Conservation (phyloP, 2,888 invertebrate species). For the Tuberolachnus salignus region DNA sequence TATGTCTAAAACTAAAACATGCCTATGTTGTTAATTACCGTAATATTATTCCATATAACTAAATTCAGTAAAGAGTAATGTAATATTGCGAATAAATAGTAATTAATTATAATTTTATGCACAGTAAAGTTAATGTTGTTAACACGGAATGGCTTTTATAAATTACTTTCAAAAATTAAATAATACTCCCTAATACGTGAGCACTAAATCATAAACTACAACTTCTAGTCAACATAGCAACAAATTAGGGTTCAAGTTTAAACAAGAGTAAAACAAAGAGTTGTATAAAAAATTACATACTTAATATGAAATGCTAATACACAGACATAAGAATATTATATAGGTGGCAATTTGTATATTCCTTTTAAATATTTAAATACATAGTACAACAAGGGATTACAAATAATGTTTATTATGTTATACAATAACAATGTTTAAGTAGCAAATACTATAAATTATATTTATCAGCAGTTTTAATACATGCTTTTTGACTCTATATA, state of each 20-base stretch:
- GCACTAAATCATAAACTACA: background rate
- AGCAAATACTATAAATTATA: too few species aligned
- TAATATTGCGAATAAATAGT: background rate
- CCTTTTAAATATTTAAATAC: too few species aligned
- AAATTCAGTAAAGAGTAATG: too few species aligned
- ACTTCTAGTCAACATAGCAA: background rate
- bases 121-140: background rate
- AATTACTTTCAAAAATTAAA: background rate
- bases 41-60: background rate
- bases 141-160: background rate
- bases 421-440: too few species aligned
- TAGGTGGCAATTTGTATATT: too few species aligned
- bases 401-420: background rate
- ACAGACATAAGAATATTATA: too few species aligned
- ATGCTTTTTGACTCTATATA: too few species aligned
- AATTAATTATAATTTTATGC: background rate
- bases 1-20: too few species aligned
- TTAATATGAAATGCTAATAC: too few species aligned
- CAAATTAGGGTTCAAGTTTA: background rate
- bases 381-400: background rate
- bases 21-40: background rate
- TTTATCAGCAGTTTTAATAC: too few species aligned
- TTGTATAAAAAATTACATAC: background rate
- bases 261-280: background rate
- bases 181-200: background rate